Percentiles rank a stretch among this genome's conserved stretches.
phyloP scores from a whole-genome alignment of 2,113 vertebrate genomes.

The Haplotaxodon microlepis region DNA sequence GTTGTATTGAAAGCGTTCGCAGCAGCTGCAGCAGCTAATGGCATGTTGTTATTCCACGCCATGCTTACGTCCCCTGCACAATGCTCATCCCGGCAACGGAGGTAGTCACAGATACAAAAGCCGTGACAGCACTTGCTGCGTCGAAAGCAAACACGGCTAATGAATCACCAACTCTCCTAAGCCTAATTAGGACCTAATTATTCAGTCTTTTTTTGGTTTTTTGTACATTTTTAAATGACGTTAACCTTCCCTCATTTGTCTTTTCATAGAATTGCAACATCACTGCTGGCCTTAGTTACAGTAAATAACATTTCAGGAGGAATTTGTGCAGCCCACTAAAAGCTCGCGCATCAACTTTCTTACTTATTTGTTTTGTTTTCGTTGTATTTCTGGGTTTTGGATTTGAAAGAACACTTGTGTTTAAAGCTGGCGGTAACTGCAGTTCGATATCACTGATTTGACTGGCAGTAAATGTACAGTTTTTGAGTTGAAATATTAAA shows the following conservation, averaged over 20 bases:
- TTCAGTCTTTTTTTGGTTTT: not conserved
- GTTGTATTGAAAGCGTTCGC: not conserved
- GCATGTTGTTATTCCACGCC: not conserved
- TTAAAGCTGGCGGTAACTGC: not conserved
- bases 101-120: not conserved
- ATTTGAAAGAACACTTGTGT: not conserved
- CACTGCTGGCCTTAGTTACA: not conserved
- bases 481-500: not conserved
- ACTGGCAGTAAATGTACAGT: not conserved
- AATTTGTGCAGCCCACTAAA: not conserved
- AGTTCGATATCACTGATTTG: not conserved
- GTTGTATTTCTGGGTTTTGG: not conserved
- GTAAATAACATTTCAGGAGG: not conserved
- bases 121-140: not conserved
- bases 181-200: constrained; percentile 37
- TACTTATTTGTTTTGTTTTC: not conserved
- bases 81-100: not conserved
- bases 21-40: constrained; percentile 1
- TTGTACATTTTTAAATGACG: not conserved
- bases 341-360: not conserved
- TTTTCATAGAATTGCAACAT: not conserved
- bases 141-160: not conserved
- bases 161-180: constrained; percentile 5
- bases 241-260: not conserved
- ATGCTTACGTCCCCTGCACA: not conserved